Percentiles rank a stretch among this genome's conserved stretches.
phyloP scores from a whole-genome alignment of 1,140 invertebrate genomes.

The Platorchestia sp. region DNA sequence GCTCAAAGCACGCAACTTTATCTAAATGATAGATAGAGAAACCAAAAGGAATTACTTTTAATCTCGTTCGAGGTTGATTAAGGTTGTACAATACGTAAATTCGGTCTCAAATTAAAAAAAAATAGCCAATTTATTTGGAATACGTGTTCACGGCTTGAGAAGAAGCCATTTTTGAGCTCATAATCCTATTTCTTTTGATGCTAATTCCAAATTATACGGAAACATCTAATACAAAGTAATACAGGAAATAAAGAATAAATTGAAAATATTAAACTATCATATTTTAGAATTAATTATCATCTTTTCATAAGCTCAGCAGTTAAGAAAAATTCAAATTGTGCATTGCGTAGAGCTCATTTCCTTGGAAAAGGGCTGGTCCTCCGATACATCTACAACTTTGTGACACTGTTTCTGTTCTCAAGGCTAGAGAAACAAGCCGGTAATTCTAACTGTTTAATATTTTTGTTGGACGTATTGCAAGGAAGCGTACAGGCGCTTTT shows the following conservation, averaged over 20 bases:
- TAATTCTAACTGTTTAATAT: background rate
- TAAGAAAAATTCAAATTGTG: background rate
- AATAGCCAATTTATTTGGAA: no score
- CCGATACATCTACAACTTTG: background rate
- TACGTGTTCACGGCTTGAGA: background rate
- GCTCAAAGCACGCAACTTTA: no score
- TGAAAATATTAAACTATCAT: no score
- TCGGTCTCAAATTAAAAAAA: background rate
- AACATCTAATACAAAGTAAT: background rate
- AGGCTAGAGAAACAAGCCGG: background rate
- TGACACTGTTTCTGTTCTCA: background rate
- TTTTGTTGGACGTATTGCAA: background rate
- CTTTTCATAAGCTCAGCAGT: no score
- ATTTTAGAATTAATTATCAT: no score
- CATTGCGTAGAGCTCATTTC: background rate
- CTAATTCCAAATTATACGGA: background rate
- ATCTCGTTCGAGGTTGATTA: no score
- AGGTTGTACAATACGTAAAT: background rate
- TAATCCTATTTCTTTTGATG: background rate
- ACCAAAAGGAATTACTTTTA: no score
- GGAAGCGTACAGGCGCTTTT: background rate
- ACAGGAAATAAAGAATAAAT: no score
- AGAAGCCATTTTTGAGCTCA: background rate
- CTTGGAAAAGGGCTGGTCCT: background rate
- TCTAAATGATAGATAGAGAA: no score